phyloP scores from a whole-genome alignment of 2,797 vertebrate species.

The Sebastes oblongus region DNA sequence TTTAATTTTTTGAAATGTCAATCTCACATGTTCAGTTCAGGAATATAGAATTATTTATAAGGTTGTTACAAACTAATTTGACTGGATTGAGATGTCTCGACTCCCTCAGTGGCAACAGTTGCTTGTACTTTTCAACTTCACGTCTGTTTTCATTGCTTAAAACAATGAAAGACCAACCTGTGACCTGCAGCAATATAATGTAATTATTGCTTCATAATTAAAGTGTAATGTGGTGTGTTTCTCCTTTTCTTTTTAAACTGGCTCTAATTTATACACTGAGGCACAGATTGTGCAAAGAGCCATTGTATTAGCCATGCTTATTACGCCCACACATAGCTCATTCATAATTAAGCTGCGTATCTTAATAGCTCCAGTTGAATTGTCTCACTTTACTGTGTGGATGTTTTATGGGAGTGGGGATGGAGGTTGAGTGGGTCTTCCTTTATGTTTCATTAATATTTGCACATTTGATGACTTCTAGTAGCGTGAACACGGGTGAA shows the following conservation, averaged over 20 bases:
- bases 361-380: constrained; percentile 57
- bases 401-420: constrained; percentile 4
- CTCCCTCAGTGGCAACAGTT: background rate
- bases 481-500: background rate
- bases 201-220: constrained; percentile 51
- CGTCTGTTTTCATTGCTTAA: constrained; percentile 4
- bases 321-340: constrained; percentile 60
- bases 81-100: background rate
- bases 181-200: constrained; percentile 41
- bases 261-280: constrained; percentile 52
- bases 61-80: background rate
- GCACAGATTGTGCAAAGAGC: constrained; percentile 48
- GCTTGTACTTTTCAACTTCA: background rate
- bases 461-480: constrained; percentile 17
- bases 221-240: constrained; percentile 49
- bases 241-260: constrained; percentile 43
- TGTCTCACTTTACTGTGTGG: constrained; percentile 48
- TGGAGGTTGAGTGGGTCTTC: background rate
- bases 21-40: background rate
- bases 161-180: background rate
- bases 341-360: constrained; percentile 71
- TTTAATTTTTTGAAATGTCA: background rate
- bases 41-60: background rate
- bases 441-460: constrained; percentile 31
- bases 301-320: constrained; percentile 55